A percentile compares a stretch with the other conserved stretches of the same genome.
Evolutionary conservation across 2,888 invertebrate species (phyloP).

Genomic region (Rotaria macrura): DNA sequence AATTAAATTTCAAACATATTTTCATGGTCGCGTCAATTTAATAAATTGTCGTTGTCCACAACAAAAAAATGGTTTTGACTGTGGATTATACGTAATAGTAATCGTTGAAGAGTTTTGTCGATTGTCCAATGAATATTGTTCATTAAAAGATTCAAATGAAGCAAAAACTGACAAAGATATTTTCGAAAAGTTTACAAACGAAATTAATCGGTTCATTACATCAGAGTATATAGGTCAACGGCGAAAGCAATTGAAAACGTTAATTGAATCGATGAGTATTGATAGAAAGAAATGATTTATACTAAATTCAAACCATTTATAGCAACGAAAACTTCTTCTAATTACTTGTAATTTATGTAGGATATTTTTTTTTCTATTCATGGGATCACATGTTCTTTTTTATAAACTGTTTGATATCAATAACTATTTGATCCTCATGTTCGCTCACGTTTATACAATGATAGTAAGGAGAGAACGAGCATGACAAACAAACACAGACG

Average conservation of each 20-base stretch:
- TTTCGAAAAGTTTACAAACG: background rate
- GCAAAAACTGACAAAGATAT: background rate
- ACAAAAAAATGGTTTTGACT: background rate
- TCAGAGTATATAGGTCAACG: background rate
- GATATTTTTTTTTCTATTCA: too few species aligned
- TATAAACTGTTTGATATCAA: too few species aligned
- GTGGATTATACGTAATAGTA: background rate
- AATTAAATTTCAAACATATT: background rate
- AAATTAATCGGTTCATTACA: background rate
- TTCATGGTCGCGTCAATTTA: background rate
- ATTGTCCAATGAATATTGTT: background rate
- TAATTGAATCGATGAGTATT: background rate
- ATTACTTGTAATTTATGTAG: too few species aligned
- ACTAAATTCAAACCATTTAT: too few species aligned
- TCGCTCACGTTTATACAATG: background rate
- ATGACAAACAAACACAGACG: too few species aligned
- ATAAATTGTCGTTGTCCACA: background rate
- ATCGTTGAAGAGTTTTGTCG: background rate
- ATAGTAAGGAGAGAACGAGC: too few species aligned
- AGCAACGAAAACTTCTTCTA: too few species aligned
- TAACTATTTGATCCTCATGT: background rate
- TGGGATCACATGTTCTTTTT: too few species aligned
- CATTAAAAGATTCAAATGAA: background rate
- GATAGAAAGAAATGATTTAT: background rate
- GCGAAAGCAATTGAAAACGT: background rate